Evolutionary conservation across 2,888 invertebrate species (phyloP), one percentile per base, ranked within the genome.

Genomic region (Morpho achilles): DNA sequence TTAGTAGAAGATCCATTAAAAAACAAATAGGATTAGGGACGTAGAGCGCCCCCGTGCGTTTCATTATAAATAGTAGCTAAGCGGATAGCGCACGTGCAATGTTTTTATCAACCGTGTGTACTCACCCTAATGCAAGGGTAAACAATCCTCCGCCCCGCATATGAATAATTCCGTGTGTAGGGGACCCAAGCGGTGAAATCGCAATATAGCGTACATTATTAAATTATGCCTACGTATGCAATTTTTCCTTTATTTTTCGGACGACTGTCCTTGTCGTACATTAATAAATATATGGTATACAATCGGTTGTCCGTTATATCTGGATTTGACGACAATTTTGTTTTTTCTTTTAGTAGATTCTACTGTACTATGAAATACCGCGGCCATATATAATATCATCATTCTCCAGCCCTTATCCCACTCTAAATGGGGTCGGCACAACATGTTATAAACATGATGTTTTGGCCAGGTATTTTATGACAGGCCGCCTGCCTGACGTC

Each of bases 131-230:
- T 75, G 75, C 75, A 77, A 75, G 77, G 75, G 77, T 75, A 79
- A 84, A 81, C 84, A 82, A 74, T 72, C 76, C 78, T 71, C 74
- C 76, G 76, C 78, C 79, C 77, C 74, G 75, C 80, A 77, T 84
- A 87, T 88, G 87, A 88, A 88, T 88, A 88, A 87, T 85, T 81
- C 55, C 75, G 73, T 76, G 75, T 70, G 78, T 74, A 76, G 76
- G 77, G 75, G 74, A 65, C 69, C 64, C 67, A 60, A 67, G 75
- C 75, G 71, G 78, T 71, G 76, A 76, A 75, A 75, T 84, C 79
- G 80, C 80, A 83, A 87, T 87, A 87, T 82, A 80, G 79, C 82
- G 74, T 75, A 80, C 81, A 84, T 87, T 87, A 87, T 87, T 87
- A 82, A 84, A 87, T 87, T 87, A 86, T 81, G 84, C 84, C 77